phyloP scores from a whole-genome alignment of 2,888 invertebrate species.

The Anoncus sp. region DNA sequence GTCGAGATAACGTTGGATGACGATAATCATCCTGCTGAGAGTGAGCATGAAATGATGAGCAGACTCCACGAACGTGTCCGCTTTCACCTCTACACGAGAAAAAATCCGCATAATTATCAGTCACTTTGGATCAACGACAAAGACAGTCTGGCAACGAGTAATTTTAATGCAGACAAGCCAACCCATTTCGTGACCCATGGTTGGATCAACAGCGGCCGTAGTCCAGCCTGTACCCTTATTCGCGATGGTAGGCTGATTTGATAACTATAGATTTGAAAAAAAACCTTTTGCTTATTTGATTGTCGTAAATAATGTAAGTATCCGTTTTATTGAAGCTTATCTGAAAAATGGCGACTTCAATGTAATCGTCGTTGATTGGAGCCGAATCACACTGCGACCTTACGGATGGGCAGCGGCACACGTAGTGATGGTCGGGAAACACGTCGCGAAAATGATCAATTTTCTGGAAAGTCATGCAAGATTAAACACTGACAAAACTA shows the following conservation, averaged over 20 bases:
- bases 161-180: conserved; percentile 69
- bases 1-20: conserved; percentile 57
- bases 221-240: conserved; percentile 66
- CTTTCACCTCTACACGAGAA: conserved; percentile 72
- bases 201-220: conserved; percentile 69
- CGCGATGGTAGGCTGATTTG: conserved; percentile 72
- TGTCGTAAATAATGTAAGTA: neutral
- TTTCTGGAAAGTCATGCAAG: conserved; percentile 71
- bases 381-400: conserved; percentile 62
- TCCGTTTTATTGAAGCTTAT: conserved; percentile 68
- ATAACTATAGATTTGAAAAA: neutral
- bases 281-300: neutral
- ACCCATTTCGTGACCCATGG: conserved; percentile 77
- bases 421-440: conserved; percentile 69
- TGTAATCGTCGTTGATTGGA: conserved; percentile 78
- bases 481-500: conserved; percentile 65
- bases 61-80: conserved; percentile 57
- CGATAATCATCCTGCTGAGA: conserved; percentile 10
- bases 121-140: conserved; percentile 65
- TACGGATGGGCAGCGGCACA: conserved; percentile 69
- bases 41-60: conserved; percentile 4
- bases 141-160: conserved; percentile 62
- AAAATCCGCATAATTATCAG: conserved; percentile 55
- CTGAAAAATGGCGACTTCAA: conserved; percentile 73
- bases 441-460: conserved; percentile 72